A percentile compares a stretch with the other conserved stretches of the same genome.
Evolutionary conservation across 1,140 invertebrate species (phyloP).

Genomic region (Myzus persicae): DNA sequence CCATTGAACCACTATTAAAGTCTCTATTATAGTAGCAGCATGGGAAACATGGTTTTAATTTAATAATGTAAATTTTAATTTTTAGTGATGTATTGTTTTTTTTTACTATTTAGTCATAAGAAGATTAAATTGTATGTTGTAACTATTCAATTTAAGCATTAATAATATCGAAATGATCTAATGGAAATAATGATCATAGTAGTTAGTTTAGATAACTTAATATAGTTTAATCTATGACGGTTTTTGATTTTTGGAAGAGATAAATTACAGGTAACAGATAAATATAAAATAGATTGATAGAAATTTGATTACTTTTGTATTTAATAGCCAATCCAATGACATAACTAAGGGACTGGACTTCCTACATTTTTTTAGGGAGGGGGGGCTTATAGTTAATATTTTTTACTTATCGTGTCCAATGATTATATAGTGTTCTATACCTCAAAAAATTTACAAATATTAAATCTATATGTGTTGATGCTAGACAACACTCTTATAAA

Average conservation of each 20-base stretch:
- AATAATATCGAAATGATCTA: too few relatives aligned
- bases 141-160: neutral
- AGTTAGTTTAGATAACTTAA: neutral
- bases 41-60: neutral
- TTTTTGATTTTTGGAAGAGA: neutral
- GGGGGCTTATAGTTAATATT: neutral
- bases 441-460: neutral
- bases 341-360: neutral
- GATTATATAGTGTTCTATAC: neutral
- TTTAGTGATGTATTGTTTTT: neutral
- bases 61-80: neutral
- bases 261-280: neutral
- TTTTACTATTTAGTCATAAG: neutral
- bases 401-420: neutral
- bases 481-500: neutral
- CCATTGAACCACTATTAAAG: conserved; percentile 12
- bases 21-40: neutral
- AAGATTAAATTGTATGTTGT: neutral
- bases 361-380: neutral
- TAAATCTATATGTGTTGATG: neutral
- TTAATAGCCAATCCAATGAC: neutral
- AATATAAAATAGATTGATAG: neutral
- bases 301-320: neutral
- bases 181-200: neutral
- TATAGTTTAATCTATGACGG: neutral